Evolutionary conservation across 2,888 invertebrate species (phyloP).

Genomic region (Polydrusus pterygomalis): DNA sequence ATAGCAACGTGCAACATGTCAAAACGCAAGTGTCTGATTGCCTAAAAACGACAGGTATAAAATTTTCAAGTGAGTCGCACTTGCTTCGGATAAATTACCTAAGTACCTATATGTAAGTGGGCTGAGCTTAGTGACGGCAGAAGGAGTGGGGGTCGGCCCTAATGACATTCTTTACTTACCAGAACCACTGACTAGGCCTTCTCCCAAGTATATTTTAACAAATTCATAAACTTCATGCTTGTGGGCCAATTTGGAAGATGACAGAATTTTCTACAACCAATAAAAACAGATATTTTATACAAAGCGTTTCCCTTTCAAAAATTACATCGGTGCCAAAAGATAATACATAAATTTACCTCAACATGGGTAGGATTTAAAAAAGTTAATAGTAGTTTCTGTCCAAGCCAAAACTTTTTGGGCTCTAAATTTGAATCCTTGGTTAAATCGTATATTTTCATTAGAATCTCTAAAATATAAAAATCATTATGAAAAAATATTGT

Average conservation of each 20-base stretch:
- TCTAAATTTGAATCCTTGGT: constrained; percentile 41
- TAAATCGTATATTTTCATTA: constrained; percentile 52
- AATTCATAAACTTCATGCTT: constrained; percentile 61
- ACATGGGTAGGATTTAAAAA: constrained; percentile 58
- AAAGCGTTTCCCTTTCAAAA: background rate
- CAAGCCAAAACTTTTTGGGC: constrained; percentile 61
- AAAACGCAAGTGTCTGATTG: too few species aligned
- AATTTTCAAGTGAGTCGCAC: too few species aligned
- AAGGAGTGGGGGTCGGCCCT: too few species aligned
- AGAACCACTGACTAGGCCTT: constrained; percentile 60
- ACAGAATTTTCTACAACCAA: constrained; percentile 60
- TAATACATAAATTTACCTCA: constrained; percentile 54
- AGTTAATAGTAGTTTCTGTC: constrained; percentile 58
- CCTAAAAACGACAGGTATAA: too few species aligned
- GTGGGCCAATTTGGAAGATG: constrained; percentile 57
- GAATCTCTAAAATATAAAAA: constrained; percentile 55
- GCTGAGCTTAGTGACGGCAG: too few species aligned
- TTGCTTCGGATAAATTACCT: too few species aligned
- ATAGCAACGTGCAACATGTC: too few species aligned
- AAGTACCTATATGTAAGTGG: too few species aligned
- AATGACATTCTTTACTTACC: constrained; percentile 51
- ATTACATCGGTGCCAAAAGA: background rate
- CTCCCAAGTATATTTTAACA: constrained; percentile 59
- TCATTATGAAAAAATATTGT: too few species aligned
- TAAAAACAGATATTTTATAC: background rate